Evolutionary conservation across 1,140 invertebrate genomes (phyloP).

Genomic region (Sminthurides bifidus): DNA sequence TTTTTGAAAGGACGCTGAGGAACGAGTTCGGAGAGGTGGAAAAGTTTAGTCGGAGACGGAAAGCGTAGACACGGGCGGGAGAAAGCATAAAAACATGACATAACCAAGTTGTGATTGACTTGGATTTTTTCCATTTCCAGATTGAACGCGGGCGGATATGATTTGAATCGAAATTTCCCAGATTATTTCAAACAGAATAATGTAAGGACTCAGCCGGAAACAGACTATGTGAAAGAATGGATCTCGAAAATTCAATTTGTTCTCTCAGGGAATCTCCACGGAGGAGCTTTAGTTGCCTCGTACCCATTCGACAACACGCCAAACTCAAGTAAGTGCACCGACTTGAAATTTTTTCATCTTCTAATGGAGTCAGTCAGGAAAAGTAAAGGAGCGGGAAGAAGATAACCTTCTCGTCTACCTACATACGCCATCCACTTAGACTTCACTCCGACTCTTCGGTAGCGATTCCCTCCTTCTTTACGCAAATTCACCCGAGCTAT

Average conservation of each 20-base stretch:
- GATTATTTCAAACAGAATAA: constrained; percentile 80
- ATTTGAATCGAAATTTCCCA: constrained; percentile 83
- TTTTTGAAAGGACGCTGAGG: neutral
- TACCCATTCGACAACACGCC: constrained; percentile 88
- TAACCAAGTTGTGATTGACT: constrained; percentile 6
- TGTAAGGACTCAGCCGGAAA: constrained; percentile 76
- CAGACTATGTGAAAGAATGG: constrained; percentile 87
- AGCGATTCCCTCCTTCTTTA: neutral
- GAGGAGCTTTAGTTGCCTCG: constrained; percentile 79
- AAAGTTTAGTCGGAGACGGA: neutral
- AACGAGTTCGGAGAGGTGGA: neutral
- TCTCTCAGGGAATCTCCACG: constrained; percentile 77
- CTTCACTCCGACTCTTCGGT: neutral
- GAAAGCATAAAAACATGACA: constrained; percentile 8
- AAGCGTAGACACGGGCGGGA: neutral
- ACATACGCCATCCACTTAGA: neutral
- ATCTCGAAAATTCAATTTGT: constrained; percentile 83
- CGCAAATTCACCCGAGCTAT: neutral
- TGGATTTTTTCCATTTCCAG: constrained; percentile 38
- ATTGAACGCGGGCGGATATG: constrained; percentile 74
- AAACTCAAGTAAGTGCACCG: constrained; percentile 61
- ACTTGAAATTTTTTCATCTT: neutral
- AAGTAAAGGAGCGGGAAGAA: no score
- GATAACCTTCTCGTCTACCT: neutral
- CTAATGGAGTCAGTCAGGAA: neutral